These are phyloP conservation scores for Meandrusa payeni DNA, from an alignment of 2,888 invertebrate species.

Conservation along the genomic window DNA sequence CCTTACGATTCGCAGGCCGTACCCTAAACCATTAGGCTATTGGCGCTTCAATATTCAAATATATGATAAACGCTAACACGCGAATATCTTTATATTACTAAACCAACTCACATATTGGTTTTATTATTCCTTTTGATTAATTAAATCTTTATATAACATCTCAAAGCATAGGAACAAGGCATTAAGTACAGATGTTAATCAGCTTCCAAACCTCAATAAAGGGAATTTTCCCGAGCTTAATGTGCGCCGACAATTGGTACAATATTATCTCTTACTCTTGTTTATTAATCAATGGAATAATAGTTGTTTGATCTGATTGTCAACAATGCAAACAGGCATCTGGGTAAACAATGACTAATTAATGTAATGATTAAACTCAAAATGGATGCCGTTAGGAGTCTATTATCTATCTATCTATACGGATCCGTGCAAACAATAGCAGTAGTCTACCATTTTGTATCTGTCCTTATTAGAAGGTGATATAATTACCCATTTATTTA, in stretches of 20 bases:
- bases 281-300: constrained; percentile 57
- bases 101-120: neutral
- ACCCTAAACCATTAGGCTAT: too few species aligned
- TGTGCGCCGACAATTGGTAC: constrained; percentile 6
- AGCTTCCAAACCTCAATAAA: constrained; percentile 29
- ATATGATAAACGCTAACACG: too few species aligned
- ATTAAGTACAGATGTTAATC: constrained; percentile 23
- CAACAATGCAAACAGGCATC: constrained; percentile 61
- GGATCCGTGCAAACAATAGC: constrained; percentile 32
- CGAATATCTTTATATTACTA: constrained; percentile 1
- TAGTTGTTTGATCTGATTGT: constrained; percentile 67
- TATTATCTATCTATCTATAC: constrained; percentile 61
- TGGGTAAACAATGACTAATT: constrained; percentile 70
- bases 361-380: constrained; percentile 70
- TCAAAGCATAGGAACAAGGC: constrained; percentile 5
- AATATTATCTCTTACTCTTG: constrained; percentile 33
- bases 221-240: constrained; percentile 27
- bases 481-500: too few species aligned
- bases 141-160: constrained; percentile 8
- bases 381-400: constrained; percentile 62
- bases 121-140: constrained; percentile 2
- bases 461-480: too few species aligned
- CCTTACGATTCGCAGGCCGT: too few species aligned
- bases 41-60: too few species aligned
- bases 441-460: too few species aligned